Evolutionary conservation across 92 coral and sea anemone genomes (phyloP).

Genomic region (Montipora capitata): DNA sequence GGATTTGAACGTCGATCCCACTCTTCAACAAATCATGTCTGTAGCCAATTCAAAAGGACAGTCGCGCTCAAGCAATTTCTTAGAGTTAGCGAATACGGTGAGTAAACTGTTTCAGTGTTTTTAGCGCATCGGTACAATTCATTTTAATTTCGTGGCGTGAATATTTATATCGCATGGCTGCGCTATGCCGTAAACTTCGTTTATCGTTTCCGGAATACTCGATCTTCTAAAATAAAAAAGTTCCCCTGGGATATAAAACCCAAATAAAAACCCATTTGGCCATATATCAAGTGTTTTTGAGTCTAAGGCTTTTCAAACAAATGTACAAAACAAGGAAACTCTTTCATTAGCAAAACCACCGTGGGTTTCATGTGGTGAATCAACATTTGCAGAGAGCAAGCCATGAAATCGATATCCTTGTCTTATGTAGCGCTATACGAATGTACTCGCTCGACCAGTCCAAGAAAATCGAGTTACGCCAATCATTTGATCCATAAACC

Average conservation of each 20-base stretch:
- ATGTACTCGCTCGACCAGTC: not conserved
- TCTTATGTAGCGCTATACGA: not conserved
- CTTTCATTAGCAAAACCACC: not conserved
- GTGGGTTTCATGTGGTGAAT: not conserved
- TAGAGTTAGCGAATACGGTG: constrained; percentile 98
- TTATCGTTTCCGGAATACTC: constrained; percentile 47
- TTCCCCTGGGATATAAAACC: constrained; percentile 17
- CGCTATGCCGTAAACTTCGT: constrained; percentile 8
- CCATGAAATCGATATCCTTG: constrained; percentile 25
- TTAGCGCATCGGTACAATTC: not conserved
- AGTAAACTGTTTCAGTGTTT: constrained; percentile 60
- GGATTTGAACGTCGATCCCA: constrained; percentile 83
- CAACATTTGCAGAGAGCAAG: not conserved
- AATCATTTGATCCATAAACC: not conserved
- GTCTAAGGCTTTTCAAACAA: not conserved
- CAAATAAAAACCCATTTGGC: not conserved
- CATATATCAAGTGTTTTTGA: not conserved
- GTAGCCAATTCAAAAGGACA: constrained; percentile 89
- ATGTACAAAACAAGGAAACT: not conserved
- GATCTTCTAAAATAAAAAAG: not conserved
- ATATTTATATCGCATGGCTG: constrained; percentile 44
- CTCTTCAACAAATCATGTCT: constrained; percentile 89
- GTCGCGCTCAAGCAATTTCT: constrained; percentile 92
- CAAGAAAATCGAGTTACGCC: too few species aligned
- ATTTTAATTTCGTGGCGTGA: constrained; percentile 20